A percentile compares a stretch with the other conserved stretches of the same genome.
Conservation (phyloP, 2,113 vertebrate species). For the Regulus satrapa region DNA sequence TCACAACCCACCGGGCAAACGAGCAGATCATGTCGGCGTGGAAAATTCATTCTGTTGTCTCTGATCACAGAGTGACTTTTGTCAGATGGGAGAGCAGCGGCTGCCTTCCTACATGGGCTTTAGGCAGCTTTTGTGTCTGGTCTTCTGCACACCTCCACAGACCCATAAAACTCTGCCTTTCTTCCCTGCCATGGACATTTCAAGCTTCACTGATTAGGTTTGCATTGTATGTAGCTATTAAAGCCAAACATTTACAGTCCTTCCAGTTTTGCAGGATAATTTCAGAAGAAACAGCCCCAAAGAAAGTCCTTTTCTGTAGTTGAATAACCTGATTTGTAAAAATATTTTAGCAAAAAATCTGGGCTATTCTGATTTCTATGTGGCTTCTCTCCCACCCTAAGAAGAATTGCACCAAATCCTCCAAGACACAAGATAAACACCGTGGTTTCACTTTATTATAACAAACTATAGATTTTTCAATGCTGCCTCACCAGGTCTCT, state of each 20-base stretch:
- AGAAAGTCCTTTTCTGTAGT: background rate
- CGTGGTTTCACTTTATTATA: slow-evolving; percentile 8
- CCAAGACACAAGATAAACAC: slow-evolving; percentile 29
- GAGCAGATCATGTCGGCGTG: background rate
- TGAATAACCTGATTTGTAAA: slow-evolving; percentile 52
- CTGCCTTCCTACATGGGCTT: background rate
- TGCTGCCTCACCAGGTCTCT: background rate
- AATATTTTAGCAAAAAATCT: slow-evolving; percentile 46
- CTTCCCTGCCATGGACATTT: background rate
- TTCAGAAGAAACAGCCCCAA: slow-evolving; percentile 20
- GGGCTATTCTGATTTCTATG: background rate
- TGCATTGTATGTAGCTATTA: slow-evolving; percentile 51
- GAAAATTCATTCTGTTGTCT: background rate
- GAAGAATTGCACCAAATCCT: background rate
- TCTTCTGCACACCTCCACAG: background rate
- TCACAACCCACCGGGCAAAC: background rate
- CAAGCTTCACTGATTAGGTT: slow-evolving; percentile 52
- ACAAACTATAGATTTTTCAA: slow-evolving; percentile 7
- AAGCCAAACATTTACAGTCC: slow-evolving; percentile 41
- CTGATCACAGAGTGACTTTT: background rate
- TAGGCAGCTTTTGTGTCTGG: background rate
- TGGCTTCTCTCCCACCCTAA: background rate
- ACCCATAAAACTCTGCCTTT: slow-evolving; percentile 42
- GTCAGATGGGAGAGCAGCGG: background rate
- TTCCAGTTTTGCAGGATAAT: slow-evolving; percentile 63